These are phyloP conservation scores for Lepidocyrtoides sp. DNA, from an alignment of 2,888 invertebrate species.

Conservation along the genomic window DNA sequence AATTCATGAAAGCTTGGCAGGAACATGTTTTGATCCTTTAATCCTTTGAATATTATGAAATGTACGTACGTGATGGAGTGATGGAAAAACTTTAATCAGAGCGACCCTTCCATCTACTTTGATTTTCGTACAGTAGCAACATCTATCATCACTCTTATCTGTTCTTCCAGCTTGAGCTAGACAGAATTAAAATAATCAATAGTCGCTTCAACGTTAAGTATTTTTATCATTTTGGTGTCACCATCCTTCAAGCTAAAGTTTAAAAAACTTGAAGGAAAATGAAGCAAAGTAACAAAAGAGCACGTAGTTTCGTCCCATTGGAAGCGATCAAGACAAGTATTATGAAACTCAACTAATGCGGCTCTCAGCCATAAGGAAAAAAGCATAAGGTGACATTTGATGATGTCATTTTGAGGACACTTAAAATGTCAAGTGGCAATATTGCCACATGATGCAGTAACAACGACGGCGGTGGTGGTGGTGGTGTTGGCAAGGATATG, in stretches of 20 bases:
- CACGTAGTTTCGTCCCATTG: no score
- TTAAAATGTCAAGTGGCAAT: conserved; percentile 60
- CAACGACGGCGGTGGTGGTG: not conserved
- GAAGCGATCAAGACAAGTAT: not conserved
- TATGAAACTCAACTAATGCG: not conserved
- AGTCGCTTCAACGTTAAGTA: no score
- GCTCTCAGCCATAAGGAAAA: conserved; percentile 41
- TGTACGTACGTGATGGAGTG: not conserved
- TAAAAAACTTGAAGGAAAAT: not conserved
- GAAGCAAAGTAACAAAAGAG: not conserved
- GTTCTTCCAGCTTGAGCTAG: not conserved
- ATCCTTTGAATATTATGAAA: not conserved
- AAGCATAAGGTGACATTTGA: conserved; percentile 51
- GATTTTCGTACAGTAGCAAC: conserved; percentile 12
- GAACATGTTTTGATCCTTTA: conserved; percentile 2
- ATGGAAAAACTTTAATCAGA: not conserved
- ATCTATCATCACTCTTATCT: conserved; percentile 50
- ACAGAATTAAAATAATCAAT: no score
- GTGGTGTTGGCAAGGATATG: not conserved
- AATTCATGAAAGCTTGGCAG: not conserved
- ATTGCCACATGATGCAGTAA: conserved; percentile 24
- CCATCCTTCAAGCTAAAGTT: not conserved
- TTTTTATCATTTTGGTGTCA: not conserved
- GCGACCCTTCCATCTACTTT: not conserved
- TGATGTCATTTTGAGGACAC: conserved; percentile 59